A percentile compares a stretch with the other conserved stretches of the same genome.
Conservation (phyloP, 2,797 vertebrate species). For the Remorina albescens region DNA sequence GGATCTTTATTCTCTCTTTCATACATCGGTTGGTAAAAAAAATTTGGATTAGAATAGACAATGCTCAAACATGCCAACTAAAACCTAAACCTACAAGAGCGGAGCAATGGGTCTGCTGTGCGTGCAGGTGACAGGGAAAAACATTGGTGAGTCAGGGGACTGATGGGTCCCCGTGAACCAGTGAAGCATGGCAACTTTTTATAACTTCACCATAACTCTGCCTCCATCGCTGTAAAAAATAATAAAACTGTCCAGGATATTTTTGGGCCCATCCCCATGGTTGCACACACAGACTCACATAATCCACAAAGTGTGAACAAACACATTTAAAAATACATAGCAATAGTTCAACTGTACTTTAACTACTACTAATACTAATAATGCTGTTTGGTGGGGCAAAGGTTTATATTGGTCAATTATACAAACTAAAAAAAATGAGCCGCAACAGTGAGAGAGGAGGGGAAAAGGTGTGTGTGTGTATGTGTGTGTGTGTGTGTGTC, state of each 20-base stretch:
- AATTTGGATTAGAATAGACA: background rate
- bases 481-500: constrained; percentile 12
- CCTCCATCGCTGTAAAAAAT: constrained; percentile 54
- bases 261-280: constrained; percentile 46
- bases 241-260: constrained; percentile 65
- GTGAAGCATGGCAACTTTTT: constrained; percentile 50
- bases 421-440: background rate
- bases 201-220: constrained; percentile 58
- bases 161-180: constrained; percentile 11
- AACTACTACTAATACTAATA: no score
- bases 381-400: background rate
- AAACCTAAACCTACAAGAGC: background rate
- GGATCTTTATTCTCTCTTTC: background rate
- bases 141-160: background rate
- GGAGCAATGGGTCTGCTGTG: background rate
- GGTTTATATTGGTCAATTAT: background rate
- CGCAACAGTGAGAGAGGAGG: background rate
- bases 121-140: background rate
- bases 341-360: background rate
- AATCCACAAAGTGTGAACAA: constrained; percentile 13
- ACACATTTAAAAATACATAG: background rate
- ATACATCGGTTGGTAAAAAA: background rate
- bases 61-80: background rate
- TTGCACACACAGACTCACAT: constrained; percentile 15
- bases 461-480: constrained; percentile 5